These are phyloP conservation scores for Aplodontia rufa DNA, from an alignment of 2,113 vertebrate genomes.

Conservation along the genomic window DNA sequence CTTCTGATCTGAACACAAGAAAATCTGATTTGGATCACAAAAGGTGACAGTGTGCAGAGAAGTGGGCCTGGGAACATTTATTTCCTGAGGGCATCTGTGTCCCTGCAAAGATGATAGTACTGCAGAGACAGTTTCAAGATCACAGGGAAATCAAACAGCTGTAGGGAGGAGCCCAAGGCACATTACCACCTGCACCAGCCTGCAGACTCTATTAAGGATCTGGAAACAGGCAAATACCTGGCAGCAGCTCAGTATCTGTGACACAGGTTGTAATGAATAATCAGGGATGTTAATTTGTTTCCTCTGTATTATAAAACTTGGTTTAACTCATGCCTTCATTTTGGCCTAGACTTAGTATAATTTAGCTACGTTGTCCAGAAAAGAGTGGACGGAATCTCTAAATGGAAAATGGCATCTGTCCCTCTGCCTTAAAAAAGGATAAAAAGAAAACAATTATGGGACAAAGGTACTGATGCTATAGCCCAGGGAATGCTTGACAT, in stretches of 20 bases:
- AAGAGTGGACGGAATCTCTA: neutral
- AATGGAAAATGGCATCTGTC: conserved; percentile 45
- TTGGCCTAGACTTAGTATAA: conserved; percentile 41
- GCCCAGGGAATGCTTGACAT: neutral
- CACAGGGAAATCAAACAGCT: conserved; percentile 52
- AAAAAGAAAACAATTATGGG: neutral
- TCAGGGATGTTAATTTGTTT: neutral
- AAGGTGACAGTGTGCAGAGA: conserved; percentile 33
- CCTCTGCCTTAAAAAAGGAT: neutral
- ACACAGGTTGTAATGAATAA: conserved; percentile 37
- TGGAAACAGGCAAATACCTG: neutral
- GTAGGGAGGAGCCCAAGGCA: conserved; percentile 25
- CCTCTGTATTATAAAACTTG: neutral
- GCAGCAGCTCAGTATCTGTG: neutral
- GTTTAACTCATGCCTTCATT: conserved; percentile 50
- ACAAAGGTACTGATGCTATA: fast-evolving
- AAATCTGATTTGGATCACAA: conserved; percentile 16
- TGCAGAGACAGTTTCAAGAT: conserved; percentile 33
- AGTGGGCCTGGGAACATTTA: conserved; percentile 17
- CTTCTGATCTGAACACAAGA: conserved; percentile 39
- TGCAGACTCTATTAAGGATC: neutral
- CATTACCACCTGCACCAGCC: neutral
- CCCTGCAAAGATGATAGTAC: neutral
- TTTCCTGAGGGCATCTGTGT: conserved; percentile 51
- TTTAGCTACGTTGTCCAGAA: neutral